Base-by-base conservation (phyloP, 2,113 vertebrate genomes). In the Macquaria australasica region DNA sequence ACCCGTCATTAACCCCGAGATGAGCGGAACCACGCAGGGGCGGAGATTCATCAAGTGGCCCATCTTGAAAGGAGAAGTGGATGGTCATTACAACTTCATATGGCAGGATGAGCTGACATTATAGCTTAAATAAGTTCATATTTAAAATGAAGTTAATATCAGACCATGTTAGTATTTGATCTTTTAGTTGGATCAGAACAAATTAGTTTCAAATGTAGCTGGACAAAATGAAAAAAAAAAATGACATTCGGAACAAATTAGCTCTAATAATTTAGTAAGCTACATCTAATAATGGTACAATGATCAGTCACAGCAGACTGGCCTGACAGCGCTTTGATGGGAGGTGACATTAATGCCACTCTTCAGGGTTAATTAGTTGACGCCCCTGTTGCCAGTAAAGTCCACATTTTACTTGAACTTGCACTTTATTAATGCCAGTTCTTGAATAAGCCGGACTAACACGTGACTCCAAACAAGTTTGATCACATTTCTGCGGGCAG, bases 1-100 rank as follows among this genome's bases (percentile, higher is more conserved):
- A 94, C 94, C 93, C 71, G 71, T n/a, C 87, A 94, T 94, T 93
- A 94, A 94, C 90, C 94, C 81, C 56, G 16, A 71, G 81, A 92
- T 68, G 90, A 93, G 92, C 90, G 88, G 88, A 93, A 94, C 89
- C 82, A 72, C 41, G 53, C 83, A 50, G 68, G 53, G 86, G 67
- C 20, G 79, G 79, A 59, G 83, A 68, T 45, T 51, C 69, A 81
- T 83, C 78, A 82, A 83, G 71, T 82, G 83, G 56, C 3, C 68
- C 74, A 45, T 77, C 59, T 79, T 91, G 34, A 83, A 67, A 87
- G 80, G 69, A 39, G 58, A 34, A 20, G 76, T 48, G 8, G 48
- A 64, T 68, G 63, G 39, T 77, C 77, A 34, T 79, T 74, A 56
- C 23, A 73, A 50, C 75, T 71, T 82, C 56, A 80, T n/a, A n/a